phyloP scores from a whole-genome alignment of 2,797 vertebrate species.

The Oreortyx pictus region DNA sequence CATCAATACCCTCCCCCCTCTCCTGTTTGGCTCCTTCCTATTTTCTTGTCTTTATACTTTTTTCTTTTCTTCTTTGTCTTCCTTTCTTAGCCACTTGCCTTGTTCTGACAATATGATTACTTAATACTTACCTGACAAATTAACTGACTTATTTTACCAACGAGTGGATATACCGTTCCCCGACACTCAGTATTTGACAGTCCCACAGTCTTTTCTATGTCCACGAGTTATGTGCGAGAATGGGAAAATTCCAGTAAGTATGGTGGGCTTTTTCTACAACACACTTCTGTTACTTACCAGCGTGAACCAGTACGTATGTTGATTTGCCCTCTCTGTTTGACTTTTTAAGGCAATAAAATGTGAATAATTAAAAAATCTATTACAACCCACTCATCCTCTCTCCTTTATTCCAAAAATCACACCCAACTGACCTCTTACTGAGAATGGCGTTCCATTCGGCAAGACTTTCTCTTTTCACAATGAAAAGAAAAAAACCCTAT shows the following conservation, averaged over 20 bases:
- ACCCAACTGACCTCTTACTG: constrained; percentile 60
- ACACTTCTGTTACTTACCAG: constrained; percentile 17
- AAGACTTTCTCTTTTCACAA: constrained; percentile 62
- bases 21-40: constrained; percentile 63
- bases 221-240: constrained; percentile 58
- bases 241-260: constrained; percentile 65
- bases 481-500: constrained; percentile 60
- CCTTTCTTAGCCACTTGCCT: constrained; percentile 73
- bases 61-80: constrained; percentile 76
- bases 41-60: constrained; percentile 46
- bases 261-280: constrained; percentile 14
- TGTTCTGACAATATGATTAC: constrained; percentile 82
- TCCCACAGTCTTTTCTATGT: constrained; percentile 71
- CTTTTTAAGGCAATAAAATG: constrained; percentile 68
- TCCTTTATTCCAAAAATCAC: constrained; percentile 67
- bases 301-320: constrained; percentile 45
- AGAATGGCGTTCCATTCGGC: constrained; percentile 37
- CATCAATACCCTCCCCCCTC: constrained; percentile 25
- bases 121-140: constrained; percentile 84
- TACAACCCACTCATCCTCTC: constrained; percentile 60
- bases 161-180: constrained; percentile 74
- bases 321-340: constrained; percentile 62
- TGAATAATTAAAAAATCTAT: constrained; percentile 72
- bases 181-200: constrained; percentile 76
- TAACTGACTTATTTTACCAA: constrained; percentile 86